Evolutionary conservation across 2,797 vertebrate genomes (phyloP).

Genomic region (Paedocypris micromegethes): DNA sequence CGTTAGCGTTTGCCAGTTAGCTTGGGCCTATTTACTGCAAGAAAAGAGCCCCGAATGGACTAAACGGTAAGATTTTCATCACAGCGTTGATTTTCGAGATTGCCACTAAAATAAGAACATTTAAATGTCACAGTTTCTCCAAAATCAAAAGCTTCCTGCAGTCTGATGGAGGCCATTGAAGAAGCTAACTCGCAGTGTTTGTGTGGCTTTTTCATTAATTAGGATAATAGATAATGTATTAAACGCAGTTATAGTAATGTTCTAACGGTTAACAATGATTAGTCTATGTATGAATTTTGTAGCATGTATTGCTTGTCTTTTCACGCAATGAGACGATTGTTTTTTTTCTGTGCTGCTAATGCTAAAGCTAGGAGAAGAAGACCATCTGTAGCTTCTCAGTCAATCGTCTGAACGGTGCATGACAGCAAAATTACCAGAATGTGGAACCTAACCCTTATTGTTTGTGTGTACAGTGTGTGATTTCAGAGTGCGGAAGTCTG

Average conservation of each 20-base stretch:
- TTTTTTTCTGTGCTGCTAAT: slow-evolving; percentile 24
- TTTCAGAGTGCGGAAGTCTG: no score
- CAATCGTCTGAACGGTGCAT: not conserved
- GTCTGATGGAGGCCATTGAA: not conserved
- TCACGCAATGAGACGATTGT: not conserved
- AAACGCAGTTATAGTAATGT: not conserved
- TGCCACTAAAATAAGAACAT: not conserved
- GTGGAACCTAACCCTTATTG: no score
- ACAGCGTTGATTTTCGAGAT: not conserved
- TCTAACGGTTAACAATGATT: not conserved
- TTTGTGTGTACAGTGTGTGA: no score
- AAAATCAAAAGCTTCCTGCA: not conserved
- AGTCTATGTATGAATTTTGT: not conserved
- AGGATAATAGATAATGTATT: not conserved
- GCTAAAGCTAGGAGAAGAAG: slow-evolving; percentile 30
- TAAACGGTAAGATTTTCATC: slow-evolving; percentile 13
- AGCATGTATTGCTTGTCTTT: not conserved
- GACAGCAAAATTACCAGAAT: no score
- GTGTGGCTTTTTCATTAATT: slow-evolving; percentile 13
- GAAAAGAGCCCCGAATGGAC: slow-evolving; percentile 13
- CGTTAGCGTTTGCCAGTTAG: slow-evolving; percentile 10
- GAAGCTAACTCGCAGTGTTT: slow-evolving; percentile 16
- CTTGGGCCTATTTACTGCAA: slow-evolving; percentile 18
- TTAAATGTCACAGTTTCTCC: not conserved
- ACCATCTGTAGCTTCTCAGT: not conserved